phyloP scores from a whole-genome alignment of 2,113 vertebrate species.

The Equus przewalskii region DNA sequence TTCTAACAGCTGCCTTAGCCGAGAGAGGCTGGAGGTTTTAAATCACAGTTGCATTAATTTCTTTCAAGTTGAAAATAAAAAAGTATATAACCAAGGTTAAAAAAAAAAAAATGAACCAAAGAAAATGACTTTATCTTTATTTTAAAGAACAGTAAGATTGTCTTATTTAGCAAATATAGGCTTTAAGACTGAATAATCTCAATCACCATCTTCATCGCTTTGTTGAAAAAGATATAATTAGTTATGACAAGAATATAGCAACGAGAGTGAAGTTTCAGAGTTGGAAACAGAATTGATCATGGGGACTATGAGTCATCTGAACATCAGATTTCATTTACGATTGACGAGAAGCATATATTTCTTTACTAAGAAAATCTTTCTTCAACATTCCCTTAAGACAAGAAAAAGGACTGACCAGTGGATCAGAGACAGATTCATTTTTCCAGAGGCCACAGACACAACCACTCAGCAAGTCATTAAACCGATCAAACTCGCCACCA shows the following conservation, averaged over 20 bases:
- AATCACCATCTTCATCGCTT: neutral
- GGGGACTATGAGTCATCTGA: neutral
- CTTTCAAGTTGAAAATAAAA: neutral
- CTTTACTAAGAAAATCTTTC: constrained; percentile 1
- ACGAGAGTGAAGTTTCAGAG: neutral
- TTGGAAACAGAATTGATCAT: neutral
- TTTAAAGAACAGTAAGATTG: neutral
- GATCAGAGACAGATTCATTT: neutral
- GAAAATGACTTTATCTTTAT: neutral
- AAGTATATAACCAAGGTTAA: neutral
- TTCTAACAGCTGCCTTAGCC: neutral
- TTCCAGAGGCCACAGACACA: neutral
- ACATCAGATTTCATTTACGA: neutral
- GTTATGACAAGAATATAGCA: neutral
- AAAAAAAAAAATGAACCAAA: neutral
- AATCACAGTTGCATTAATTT: neutral
- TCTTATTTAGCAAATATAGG: neutral
- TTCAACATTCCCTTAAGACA: neutral
- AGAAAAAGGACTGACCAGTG: neutral
- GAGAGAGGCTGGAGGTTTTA: neutral
- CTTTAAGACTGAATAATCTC: neutral
- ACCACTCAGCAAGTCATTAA: neutral
- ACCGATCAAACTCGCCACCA: neutral
- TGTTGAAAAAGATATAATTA: neutral
- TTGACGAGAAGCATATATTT: neutral